These are phyloP conservation scores for Atherinomorus stipes DNA, from an alignment of 2,113 vertebrate species.

Conservation along the genomic window DNA sequence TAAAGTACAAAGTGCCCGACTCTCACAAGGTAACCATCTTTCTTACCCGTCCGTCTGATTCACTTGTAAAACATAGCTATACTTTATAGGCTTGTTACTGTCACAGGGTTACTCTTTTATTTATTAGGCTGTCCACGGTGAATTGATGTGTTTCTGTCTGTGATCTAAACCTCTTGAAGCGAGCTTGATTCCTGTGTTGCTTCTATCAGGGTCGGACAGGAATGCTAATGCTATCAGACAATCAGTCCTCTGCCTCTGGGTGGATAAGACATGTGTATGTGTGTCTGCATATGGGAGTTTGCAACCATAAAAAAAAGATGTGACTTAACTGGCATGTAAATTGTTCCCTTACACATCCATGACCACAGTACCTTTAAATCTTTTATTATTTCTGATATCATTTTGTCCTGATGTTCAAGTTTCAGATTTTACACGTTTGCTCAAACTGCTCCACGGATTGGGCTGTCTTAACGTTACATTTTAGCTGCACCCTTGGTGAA, in stretches of 20 bases:
- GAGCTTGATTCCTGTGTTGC: conserved; percentile 76
- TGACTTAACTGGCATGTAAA: conserved; percentile 42
- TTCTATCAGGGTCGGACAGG: conserved; percentile 64
- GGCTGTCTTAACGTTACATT: conserved; percentile 36
- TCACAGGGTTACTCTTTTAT: conserved; percentile 80
- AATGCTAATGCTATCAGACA: conserved; percentile 81
- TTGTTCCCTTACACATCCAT: conserved; percentile 21
- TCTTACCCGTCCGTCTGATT: conserved; percentile 73
- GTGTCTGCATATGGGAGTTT: conserved; percentile 15
- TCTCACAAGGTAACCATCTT: conserved; percentile 64
- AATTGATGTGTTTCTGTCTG: conserved; percentile 77
- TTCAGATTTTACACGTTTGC: not conserved
- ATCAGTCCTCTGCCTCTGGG: conserved; percentile 68
- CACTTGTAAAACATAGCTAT: conserved; percentile 82
- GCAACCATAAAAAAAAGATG: conserved; percentile 39
- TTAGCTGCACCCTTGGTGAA: conserved; percentile 11
- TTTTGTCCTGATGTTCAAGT: conserved; percentile 8
- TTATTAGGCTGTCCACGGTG: conserved; percentile 77
- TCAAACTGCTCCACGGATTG: conserved; percentile 20
- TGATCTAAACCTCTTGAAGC: conserved; percentile 75
- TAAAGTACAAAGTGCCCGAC: conserved; percentile 61
- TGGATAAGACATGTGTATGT: conserved; percentile 37
- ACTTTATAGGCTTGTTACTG: conserved; percentile 82
- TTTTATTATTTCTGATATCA: not conserved
- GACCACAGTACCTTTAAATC: conserved; percentile 1